These are phyloP conservation scores for Erebia epiphron DNA, from an alignment of 2,888 invertebrate genomes.

Conservation along the genomic window DNA sequence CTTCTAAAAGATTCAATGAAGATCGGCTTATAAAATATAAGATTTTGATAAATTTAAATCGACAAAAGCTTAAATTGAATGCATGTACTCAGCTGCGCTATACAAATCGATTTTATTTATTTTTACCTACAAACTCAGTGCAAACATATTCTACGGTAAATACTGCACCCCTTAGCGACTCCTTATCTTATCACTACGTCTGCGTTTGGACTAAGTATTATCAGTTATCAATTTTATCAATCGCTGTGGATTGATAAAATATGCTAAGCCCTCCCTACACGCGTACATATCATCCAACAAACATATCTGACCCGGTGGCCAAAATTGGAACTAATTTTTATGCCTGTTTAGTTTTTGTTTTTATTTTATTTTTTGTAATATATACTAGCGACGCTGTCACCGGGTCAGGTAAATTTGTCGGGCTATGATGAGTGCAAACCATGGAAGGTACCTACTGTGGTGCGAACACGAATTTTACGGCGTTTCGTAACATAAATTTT, in stretches of 20 bases:
- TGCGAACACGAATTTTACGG: no score
- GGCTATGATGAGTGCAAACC: no score
- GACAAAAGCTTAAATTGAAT: background rate
- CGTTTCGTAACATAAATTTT: no score
- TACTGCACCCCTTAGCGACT: slow-evolving; percentile 23
- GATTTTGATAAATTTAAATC: background rate
- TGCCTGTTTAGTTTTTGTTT: no score
- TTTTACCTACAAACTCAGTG: background rate
- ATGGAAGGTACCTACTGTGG: no score
- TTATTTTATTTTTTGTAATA: no score
- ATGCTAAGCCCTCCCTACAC: slow-evolving; percentile 19
- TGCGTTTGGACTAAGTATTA: slow-evolving; percentile 47
- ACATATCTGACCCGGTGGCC: no score
- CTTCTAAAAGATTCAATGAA: no score
- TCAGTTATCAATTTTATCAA: slow-evolving; percentile 34
- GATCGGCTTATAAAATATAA: background rate
- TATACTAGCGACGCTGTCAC: no score
- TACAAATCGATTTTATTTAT: slow-evolving; percentile 11
- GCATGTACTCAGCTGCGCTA: slow-evolving; percentile 21
- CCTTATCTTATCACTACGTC: slow-evolving; percentile 50
- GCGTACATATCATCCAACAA: no score
- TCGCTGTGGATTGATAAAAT: slow-evolving; percentile 44
- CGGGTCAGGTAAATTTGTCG: no score
- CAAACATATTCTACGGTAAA: background rate
- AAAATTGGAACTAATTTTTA: no score